Conservation (phyloP, 2,113 vertebrate species). For the Gobio gobio region DNA sequence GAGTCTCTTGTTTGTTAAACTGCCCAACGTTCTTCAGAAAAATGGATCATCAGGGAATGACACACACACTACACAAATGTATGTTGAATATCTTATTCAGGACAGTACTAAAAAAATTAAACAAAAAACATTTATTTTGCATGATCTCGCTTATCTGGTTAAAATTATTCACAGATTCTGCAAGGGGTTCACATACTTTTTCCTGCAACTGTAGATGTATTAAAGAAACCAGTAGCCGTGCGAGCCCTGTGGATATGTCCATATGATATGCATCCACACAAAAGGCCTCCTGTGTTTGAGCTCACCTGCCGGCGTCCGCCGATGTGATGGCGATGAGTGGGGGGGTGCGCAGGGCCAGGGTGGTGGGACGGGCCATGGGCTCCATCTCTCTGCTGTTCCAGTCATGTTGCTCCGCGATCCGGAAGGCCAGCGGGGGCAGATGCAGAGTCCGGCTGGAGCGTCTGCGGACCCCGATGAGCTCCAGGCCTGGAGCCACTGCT, state of each 20-base stretch:
- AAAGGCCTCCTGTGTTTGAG: neutral
- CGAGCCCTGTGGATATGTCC: neutral
- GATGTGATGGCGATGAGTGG: slow-evolving; percentile 85
- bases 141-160: no score
- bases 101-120: no score
- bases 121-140: no score
- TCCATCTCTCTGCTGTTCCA: slow-evolving; percentile 77
- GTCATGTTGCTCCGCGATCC: slow-evolving; percentile 79
- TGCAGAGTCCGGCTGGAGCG: slow-evolving; percentile 81
- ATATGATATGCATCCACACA: neutral
- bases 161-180: no score
- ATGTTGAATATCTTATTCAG: no score
- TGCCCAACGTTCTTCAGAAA: no score
- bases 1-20: no score
- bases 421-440: slow-evolving; percentile 83
- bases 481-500: slow-evolving; percentile 66
- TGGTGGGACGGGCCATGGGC: slow-evolving; percentile 71
- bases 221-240: no score
- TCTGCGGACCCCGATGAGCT: slow-evolving; percentile 77
- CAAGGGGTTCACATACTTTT: no score
- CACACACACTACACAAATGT: no score
- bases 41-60: no score
- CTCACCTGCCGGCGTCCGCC: slow-evolving; percentile 81
- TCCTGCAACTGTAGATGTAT: no score
- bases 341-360: slow-evolving; percentile 77